Base-by-base conservation (phyloP, 2,888 invertebrate species). In the Ochropacha duplaris region DNA sequence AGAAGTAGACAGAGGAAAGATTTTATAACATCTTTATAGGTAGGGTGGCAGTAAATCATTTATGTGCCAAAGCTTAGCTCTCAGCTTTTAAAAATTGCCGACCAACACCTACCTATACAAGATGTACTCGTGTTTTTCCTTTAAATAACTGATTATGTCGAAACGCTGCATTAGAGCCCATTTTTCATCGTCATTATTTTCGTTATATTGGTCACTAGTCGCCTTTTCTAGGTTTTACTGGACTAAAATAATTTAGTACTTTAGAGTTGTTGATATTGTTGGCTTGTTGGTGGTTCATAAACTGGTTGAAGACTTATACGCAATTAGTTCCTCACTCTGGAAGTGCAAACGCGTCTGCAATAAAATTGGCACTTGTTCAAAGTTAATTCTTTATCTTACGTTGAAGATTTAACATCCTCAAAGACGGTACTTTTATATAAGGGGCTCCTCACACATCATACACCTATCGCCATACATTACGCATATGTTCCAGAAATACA, bases 401-500 rank as follows among this genome's bases (percentile, higher is more conserved):
- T 50, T 24, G 50, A 55, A 50, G 55, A 50, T 49, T 50, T 59
- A 51, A 24, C 51, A 31, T 34, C 4, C 6, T 19, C 44, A 19
- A 44, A 52, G 31, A 4, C 4, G 26, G 22, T 52, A 55, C 19
- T 56, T 59, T 58, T 31, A 31, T 28, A 8, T 61, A 56, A 61
- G 65, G 61, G 52, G 57, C 56, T 60, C 56, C 55, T 56, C 34
- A 39, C 59, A 55, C 57, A n/a, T 52, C 59, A 60, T 57, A 57
- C 58, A 31, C 52, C 19, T 50, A 60, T 56, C 36, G 36, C 51
- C 60, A 9, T 36, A 64, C 58, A 60, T 75, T 67, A 64, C 63
- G 60, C 61, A 59, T 61, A 68, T 70, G 64, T 65, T 65, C 51
- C 58, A 65, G 52, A 64, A 74, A 71, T 67, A 68, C 59, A 71